Base-by-base conservation (phyloP, 2,888 invertebrate species). In the Carterocephalus palaemon region DNA sequence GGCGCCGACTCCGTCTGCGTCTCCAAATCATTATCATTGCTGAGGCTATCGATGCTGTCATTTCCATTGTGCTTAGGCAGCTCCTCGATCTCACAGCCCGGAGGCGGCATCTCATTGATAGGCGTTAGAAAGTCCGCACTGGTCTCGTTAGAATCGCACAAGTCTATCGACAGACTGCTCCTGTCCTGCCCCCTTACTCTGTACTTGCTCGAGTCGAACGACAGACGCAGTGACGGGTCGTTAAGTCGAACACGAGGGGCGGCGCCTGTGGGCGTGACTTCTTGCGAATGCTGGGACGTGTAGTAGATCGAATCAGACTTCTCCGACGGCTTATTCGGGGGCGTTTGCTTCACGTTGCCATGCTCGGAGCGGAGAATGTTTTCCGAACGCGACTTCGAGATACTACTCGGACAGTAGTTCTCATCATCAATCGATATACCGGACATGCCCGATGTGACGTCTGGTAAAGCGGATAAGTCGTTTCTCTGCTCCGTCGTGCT, bases 361-460 rank as follows among this genome's bases (percentile, higher is more conserved):
- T 86, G 86, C 55, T 88, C 88, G 0, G 86, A 85, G 0, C 83
- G 68, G 0, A 87, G 65, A 6, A 88, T 85, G 49, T 87, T 87
- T 40, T 88, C 88, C 0, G 87, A 87, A 0, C 86, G 71, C 0
- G 88, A 88, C 46, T 88, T 88, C 0, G 87, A 87, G 49, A 88
- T 83, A 51, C 84, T 86, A 36, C 84, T 84, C 6, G 68, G 78
- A 49, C 78, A 78, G 51, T 73, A 87, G 49, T 83, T 81, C 5
- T 87, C 87, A 0, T 88, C 88, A 39, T 87, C 87, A 26, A 87
- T 85, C 16, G 88, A 88, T 56, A 88, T 77, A 12, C 84, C 85
- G 0, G 88, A 88, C 76, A 88, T 79, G n/a, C 78, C 87, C 0
- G 87, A 87, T 0, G 80, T 83, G 31, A 86, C 62, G 51, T 87